phyloP scores from a whole-genome alignment of 2,797 vertebrate genomes.

The Vireo griseus region DNA sequence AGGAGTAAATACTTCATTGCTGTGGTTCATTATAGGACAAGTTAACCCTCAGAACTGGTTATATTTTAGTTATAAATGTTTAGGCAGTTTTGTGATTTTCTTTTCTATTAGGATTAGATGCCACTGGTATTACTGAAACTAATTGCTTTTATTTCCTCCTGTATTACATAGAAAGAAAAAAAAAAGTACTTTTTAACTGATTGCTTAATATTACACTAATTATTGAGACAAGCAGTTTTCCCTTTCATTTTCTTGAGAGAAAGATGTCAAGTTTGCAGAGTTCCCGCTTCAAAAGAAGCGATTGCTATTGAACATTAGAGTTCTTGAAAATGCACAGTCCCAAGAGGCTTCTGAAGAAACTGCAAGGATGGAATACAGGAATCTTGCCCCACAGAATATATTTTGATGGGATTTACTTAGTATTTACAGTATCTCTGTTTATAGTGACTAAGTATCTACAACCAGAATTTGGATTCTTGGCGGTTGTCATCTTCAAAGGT shows the following conservation, averaged over 20 bases:
- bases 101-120: not conserved
- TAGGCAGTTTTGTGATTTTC: not conserved
- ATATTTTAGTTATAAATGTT: not conserved
- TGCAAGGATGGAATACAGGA: not conserved
- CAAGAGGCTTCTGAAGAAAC: not conserved
- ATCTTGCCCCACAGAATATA: not conserved
- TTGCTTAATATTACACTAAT: not conserved
- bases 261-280: not conserved
- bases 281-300: not conserved
- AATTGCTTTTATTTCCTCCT: not conserved
- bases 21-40: not conserved
- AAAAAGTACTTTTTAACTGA: not conserved
- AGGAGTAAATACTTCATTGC: conserved; percentile 46
- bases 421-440: not conserved
- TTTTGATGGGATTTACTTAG: not conserved
- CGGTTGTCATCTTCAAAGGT: not conserved
- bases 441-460: not conserved
- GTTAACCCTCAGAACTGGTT: conserved; percentile 1
- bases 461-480: not conserved
- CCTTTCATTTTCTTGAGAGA: not conserved
- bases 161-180: not conserved
- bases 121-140: not conserved
- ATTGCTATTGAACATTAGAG: not conserved
- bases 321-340: not conserved
- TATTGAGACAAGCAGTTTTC: not conserved